phyloP scores from a whole-genome alignment of 2,888 invertebrate genomes.

The Andricus curvator region DNA sequence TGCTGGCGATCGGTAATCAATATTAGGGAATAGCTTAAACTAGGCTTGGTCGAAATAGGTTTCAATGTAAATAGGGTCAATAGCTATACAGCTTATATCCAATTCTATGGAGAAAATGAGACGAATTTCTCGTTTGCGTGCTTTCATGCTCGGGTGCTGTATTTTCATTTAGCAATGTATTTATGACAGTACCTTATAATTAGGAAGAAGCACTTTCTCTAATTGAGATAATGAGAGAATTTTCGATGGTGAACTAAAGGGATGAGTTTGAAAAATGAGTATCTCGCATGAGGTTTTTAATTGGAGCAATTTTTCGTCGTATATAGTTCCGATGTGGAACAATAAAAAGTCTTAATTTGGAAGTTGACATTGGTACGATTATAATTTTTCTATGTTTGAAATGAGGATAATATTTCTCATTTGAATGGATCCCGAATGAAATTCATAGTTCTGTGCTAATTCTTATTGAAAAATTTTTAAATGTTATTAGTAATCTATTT shows the following conservation, averaged over 20 bases:
- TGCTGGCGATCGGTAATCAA: conserved; percentile 35
- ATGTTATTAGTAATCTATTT: not conserved
- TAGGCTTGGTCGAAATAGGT: conserved; percentile 26
- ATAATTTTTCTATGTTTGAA: too few species aligned
- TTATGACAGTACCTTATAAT: not conserved
- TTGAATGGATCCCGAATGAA: too few species aligned
- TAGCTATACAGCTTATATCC: not conserved
- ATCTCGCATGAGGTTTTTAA: not conserved
- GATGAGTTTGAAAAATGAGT: not conserved
- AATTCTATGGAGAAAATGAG: conserved; percentile 9
- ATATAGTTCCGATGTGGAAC: not conserved
- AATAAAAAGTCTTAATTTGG: not conserved
- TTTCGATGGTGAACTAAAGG: not conserved
- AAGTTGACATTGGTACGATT: not conserved
- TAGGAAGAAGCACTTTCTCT: conserved; percentile 10
- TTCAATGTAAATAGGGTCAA: conserved; percentile 17
- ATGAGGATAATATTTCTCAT: not conserved
- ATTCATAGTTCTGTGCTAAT: too few species aligned
- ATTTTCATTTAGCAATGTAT: not conserved
- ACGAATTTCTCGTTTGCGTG: conserved; percentile 15
- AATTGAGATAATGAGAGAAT: conserved; percentile 28
- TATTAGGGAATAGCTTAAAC: conserved; percentile 17
- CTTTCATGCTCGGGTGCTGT: not conserved
- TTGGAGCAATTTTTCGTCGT: not conserved
- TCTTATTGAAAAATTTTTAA: not conserved